phyloP scores from a whole-genome alignment of 2,888 invertebrate genomes.

The Drosophila melanocephala region DNA sequence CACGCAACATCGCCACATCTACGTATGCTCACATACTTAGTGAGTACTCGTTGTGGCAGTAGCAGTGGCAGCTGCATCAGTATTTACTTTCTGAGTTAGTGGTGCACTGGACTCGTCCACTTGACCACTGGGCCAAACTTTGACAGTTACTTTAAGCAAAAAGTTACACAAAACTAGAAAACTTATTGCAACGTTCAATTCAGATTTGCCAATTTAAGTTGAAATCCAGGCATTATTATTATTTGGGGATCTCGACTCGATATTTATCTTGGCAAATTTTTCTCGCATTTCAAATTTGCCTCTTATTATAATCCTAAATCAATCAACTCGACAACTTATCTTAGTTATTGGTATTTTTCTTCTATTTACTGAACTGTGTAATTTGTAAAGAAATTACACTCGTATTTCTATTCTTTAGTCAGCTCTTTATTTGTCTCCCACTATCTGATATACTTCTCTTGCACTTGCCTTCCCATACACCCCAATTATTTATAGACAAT shows the following conservation, averaged over 20 bases:
- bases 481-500: background rate
- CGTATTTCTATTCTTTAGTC: background rate
- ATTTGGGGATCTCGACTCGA: background rate
- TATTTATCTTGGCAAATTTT: background rate
- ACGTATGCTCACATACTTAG: background rate
- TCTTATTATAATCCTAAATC: background rate
- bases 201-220: background rate
- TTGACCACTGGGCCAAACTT: conserved; percentile 20
- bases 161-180: background rate
- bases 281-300: background rate
- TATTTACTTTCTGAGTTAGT: conserved; percentile 55
- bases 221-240: background rate
- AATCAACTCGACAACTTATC: background rate
- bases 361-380: background rate
- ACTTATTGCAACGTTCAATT: background rate
- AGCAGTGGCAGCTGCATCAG: background rate
- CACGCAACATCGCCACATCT: conserved; percentile 65
- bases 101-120: conserved; percentile 35
- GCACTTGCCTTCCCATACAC: conserved; percentile 1
- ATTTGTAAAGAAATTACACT: background rate
- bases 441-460: background rate
- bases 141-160: conserved; percentile 5
- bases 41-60: background rate
- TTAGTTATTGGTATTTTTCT: no score
- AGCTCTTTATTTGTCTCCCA: background rate